Conservation (phyloP, 2,888 invertebrate genomes). For the Perithous albicinctus region DNA sequence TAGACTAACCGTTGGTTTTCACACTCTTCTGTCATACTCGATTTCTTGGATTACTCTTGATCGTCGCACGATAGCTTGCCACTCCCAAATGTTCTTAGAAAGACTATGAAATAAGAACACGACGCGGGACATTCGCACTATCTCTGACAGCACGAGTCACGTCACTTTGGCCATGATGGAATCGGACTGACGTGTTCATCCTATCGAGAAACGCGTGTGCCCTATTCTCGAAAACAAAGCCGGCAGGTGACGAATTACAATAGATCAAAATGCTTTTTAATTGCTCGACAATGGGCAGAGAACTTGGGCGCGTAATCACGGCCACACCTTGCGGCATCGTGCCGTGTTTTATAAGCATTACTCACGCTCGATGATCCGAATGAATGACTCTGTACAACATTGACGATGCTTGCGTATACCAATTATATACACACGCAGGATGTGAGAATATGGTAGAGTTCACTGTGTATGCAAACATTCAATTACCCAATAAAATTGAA, state of each 20-base stretch:
- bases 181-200: conserved; percentile 78
- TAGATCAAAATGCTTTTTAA: conserved; percentile 81
- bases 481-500: conserved; percentile 36
- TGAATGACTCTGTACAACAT: conserved; percentile 68
- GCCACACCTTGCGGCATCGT: conserved; percentile 81
- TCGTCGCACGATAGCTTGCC: conserved; percentile 13
- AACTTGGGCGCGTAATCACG: conserved; percentile 66
- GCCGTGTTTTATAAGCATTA: conserved; percentile 72
- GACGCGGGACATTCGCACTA: conserved; percentile 61
- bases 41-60: conserved; percentile 64
- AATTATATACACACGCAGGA: not conserved
- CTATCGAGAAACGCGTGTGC: conserved; percentile 79
- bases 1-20: conserved; percentile 48
- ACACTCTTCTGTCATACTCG: conserved; percentile 29
- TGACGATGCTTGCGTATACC: not conserved
- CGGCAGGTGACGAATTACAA: conserved; percentile 81
- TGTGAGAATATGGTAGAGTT: not conserved
- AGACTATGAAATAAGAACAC: conserved; percentile 21
- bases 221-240: conserved; percentile 75
- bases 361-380: conserved; percentile 72
- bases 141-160: conserved; percentile 54
- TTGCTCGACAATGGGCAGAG: conserved; percentile 80
- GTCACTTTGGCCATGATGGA: conserved; percentile 26
- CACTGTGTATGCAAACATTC: conserved; percentile 58
- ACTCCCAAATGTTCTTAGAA: conserved; percentile 44